These are phyloP conservation scores for Petrocephalus schoutedeni DNA, from an alignment of 2,797 vertebrate genomes.

Conservation along the genomic window DNA sequence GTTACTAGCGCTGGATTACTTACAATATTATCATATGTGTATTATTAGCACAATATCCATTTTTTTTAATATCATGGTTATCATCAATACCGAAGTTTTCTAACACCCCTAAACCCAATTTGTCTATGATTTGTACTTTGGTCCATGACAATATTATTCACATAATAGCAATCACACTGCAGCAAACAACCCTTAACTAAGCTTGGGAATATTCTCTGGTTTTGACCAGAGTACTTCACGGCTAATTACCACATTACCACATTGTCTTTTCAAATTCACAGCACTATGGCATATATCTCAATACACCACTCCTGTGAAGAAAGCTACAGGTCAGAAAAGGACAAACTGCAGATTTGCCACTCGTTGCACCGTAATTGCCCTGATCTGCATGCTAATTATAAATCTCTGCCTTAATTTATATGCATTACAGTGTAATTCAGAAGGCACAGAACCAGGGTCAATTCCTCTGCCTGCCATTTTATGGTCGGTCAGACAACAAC, in stretches of 20 bases:
- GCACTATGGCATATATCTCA: slow-evolving; percentile 23
- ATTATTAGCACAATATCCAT: not conserved
- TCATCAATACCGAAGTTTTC: not conserved
- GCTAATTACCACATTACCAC: not conserved
- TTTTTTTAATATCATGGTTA: not conserved
- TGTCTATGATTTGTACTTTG: not conserved
- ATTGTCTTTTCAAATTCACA: no score
- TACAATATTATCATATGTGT: not conserved
- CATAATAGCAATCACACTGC: not conserved
- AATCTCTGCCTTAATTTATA: slow-evolving; percentile 9
- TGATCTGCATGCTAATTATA: slow-evolving; percentile 20
- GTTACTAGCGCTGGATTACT: not conserved
- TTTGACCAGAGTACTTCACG: not conserved
- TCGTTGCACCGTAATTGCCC: not conserved
- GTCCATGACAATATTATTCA: not conserved
- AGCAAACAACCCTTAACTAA: not conserved
- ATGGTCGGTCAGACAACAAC: not conserved
- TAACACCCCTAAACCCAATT: not conserved
- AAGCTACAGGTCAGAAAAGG: slow-evolving; percentile 32
- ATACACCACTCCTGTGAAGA: slow-evolving; percentile 26
- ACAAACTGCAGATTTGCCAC: slow-evolving; percentile 6
- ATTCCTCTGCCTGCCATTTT: not conserved
- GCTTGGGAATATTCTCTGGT: not conserved
- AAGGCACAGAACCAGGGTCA: not conserved
- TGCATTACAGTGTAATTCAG: not conserved